Evolutionary conservation across 2,888 invertebrate species (phyloP).

Genomic region (Euzetes globulus): DNA sequence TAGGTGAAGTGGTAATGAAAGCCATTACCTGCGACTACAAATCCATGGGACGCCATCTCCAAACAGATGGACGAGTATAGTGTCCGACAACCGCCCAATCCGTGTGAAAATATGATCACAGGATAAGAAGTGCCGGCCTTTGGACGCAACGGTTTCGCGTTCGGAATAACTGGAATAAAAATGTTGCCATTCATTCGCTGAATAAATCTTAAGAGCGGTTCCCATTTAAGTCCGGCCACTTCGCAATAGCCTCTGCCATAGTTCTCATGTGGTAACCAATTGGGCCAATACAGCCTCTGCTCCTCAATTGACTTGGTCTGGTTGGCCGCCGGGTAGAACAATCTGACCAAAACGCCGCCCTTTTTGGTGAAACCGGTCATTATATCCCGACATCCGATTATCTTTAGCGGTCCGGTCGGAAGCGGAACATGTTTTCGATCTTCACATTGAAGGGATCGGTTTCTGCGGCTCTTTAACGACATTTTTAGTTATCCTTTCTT

Average conservation of each 20-base stretch:
- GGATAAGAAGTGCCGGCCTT: conserved; percentile 48
- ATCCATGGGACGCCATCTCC: conserved; percentile 60
- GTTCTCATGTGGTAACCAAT: conserved; percentile 41
- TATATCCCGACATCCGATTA: conserved; percentile 40
- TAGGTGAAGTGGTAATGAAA: background rate
- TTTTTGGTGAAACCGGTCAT: conserved; percentile 38
- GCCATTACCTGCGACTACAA: conserved; percentile 54
- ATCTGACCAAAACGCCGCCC: conserved; percentile 36
- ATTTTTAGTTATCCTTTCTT: background rate
- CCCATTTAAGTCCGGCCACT: conserved; percentile 38
- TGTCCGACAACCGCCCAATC: conserved; percentile 57
- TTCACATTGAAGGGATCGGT: conserved; percentile 33
- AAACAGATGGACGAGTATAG: conserved; percentile 57
- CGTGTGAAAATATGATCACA: conserved; percentile 59
- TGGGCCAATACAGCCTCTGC: conserved; percentile 36
- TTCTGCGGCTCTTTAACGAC: conserved; percentile 5
- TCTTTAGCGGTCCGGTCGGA: conserved; percentile 39
- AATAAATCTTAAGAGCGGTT: conserved; percentile 36
- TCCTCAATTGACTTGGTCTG: background rate
- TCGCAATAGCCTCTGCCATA: conserved; percentile 40
- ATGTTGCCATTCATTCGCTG: conserved; percentile 41
- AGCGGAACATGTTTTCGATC: conserved; percentile 39
- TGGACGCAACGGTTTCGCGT: conserved; percentile 48
- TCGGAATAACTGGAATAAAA: conserved; percentile 54
- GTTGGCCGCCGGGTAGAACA: conserved; percentile 37